Conservation (phyloP, 2,797 vertebrate species). For the Acomys russatus region DNA sequence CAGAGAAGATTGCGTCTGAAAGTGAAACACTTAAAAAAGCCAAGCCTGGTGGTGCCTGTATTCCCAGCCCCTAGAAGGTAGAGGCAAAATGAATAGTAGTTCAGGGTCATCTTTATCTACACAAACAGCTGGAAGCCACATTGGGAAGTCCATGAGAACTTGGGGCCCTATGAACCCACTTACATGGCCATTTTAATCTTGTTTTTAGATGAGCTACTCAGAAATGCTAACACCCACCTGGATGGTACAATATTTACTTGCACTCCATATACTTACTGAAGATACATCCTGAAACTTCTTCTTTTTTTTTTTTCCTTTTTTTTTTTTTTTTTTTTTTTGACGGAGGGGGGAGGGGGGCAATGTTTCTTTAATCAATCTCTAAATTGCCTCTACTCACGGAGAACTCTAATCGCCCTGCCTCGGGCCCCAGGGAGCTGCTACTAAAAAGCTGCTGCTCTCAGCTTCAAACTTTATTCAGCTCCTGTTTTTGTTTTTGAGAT, state of each 20-base stretch:
- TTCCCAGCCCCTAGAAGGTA: not conserved
- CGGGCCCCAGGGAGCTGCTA: no score
- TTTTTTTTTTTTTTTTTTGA: no score
- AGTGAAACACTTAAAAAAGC: not conserved
- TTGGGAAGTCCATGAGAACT: no score
- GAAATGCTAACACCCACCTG: not conserved
- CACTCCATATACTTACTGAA: not conserved
- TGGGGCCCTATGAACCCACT: not conserved
- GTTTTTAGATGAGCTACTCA: not conserved
- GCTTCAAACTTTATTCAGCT: not conserved
- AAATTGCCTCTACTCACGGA: not conserved
- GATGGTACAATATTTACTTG: not conserved
- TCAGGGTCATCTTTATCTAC: not conserved
- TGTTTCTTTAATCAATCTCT: constrained; percentile 43
- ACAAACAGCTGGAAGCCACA: not conserved
- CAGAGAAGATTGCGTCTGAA: not conserved
- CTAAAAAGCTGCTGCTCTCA: not conserved
- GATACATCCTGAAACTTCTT: not conserved
- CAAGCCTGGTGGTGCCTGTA: not conserved
- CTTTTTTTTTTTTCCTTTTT: no score
- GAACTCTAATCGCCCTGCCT: not conserved
- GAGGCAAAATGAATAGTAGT: not conserved
- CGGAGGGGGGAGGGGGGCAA: no score
- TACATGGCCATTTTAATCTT: not conserved
- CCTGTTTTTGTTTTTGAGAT: not conserved